A percentile compares a stretch with the other conserved stretches of the same genome.
These are phyloP conservation scores for Taxidea taxus DNA, from an alignment of 2,113 vertebrate species.

Conservation along the genomic window DNA sequence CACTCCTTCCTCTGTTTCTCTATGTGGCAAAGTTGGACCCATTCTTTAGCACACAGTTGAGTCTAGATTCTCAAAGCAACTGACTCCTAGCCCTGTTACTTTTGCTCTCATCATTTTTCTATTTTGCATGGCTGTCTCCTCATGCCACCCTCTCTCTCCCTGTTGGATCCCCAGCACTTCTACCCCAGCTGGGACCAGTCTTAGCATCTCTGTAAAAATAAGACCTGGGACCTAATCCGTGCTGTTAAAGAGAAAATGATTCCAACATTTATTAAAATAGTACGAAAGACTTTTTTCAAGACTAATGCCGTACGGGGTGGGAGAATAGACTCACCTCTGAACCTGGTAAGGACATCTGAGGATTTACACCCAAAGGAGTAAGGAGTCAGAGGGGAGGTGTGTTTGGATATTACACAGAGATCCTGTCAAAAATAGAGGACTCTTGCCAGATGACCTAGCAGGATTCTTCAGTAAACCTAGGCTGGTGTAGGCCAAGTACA, in stretches of 20 bases:
- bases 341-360: not conserved
- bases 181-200: not conserved
- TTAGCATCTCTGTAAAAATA: not conserved
- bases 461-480: not conserved
- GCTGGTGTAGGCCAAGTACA: not conserved
- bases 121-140: not conserved
- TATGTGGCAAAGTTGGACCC: not conserved
- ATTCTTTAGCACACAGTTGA: not conserved
- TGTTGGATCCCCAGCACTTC: not conserved
- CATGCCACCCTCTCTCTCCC: not conserved
- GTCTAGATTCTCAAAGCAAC: not conserved
- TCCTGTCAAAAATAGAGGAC: not conserved
- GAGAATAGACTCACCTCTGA: not conserved
- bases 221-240: not conserved
- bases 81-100: not conserved
- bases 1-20: not conserved
- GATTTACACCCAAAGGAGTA: not conserved
- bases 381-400: fast-evolving
- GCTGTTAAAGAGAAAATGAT: not conserved
- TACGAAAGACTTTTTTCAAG: not conserved
- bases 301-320: not conserved
- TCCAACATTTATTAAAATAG: not conserved
- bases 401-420: not conserved
- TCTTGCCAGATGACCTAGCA: not conserved
- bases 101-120: not conserved